A percentile compares a stretch with the other conserved stretches of the same genome.
These are phyloP conservation scores for Harpagoxenus sublaevis DNA, from an alignment of 2,888 invertebrate genomes.

Conservation along the genomic window DNA sequence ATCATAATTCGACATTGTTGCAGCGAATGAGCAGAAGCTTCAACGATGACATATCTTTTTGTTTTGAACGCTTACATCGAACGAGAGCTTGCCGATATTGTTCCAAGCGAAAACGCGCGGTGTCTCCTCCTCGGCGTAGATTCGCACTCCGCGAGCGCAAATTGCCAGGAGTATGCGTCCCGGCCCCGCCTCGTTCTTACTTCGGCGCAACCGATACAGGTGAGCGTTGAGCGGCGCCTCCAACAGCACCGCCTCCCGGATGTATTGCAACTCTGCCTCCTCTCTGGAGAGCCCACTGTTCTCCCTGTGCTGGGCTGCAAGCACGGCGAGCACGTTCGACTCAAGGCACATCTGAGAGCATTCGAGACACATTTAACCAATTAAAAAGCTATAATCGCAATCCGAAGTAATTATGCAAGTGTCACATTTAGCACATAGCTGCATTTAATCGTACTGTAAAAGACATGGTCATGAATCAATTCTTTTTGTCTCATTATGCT, in stretches of 20 bases:
- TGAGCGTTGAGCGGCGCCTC: constrained; percentile 97
- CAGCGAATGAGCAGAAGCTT: not conserved
- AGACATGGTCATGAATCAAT: not conserved
- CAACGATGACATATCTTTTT: not conserved
- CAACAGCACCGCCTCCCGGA: constrained; percentile 94
- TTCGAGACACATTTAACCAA: constrained; percentile 21
- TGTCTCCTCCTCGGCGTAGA: constrained; percentile 91
- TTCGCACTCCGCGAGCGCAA: constrained; percentile 96
- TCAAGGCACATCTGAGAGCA: constrained; percentile 85
- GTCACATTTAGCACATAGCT: not conserved
- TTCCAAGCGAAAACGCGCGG: constrained; percentile 94
- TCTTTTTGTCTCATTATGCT: not conserved
- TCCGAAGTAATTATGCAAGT: not conserved
- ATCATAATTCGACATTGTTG: not conserved
- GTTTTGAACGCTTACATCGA: constrained; percentile 89
- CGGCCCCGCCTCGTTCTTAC: constrained; percentile 91
- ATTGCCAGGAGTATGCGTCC: constrained; percentile 96
- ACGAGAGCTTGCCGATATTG: constrained; percentile 97
- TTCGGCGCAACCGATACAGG: constrained; percentile 93
- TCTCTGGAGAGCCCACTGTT: constrained; percentile 92
- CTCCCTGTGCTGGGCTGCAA: constrained; percentile 90
- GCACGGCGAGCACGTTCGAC: constrained; percentile 82
- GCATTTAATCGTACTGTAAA: not conserved
- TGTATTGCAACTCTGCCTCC: constrained; percentile 95
- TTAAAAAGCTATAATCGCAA: constrained; percentile 1